Evolutionary conservation across 2,113 vertebrate species (phyloP).

Genomic region (Nyctereutes procyonoides): DNA sequence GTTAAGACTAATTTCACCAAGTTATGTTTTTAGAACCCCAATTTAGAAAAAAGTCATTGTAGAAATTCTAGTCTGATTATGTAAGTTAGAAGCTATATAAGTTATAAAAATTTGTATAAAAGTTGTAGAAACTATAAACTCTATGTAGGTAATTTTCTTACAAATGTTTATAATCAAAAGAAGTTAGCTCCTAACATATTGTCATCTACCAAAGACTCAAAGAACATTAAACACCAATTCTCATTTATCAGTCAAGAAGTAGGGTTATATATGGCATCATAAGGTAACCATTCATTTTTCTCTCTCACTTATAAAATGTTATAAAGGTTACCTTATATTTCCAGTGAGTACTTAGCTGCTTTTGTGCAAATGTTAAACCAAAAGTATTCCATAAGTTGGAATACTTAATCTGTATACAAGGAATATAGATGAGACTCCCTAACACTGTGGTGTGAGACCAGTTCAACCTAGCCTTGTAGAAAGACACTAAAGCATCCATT

Average conservation of each 20-base stretch:
- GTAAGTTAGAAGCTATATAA: not conserved
- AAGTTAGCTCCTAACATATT: not conserved
- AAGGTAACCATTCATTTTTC: slow-evolving; percentile 4
- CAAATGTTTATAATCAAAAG: slow-evolving; percentile 52
- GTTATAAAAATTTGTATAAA: not conserved
- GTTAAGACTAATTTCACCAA: slow-evolving; percentile 32
- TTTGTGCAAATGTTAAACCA: slow-evolving; percentile 37
- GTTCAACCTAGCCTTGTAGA: not conserved
- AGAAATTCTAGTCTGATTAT: slow-evolving; percentile 30
- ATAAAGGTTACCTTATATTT: not conserved
- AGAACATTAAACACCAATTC: not conserved
- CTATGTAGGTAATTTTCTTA: not conserved
- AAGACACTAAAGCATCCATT: not conserved
- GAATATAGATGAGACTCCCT: not conserved
- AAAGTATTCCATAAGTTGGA: not conserved
- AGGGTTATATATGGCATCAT: slow-evolving; percentile 4
- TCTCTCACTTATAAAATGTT: slow-evolving; percentile 18
- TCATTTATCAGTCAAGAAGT: slow-evolving; percentile 42
- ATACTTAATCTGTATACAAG: not conserved
- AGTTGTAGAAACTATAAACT: not conserved
- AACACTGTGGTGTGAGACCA: not conserved
- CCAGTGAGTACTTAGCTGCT: slow-evolving; percentile 6
- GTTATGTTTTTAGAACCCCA: slow-evolving; percentile 40
- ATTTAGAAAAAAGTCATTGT: slow-evolving; percentile 40
- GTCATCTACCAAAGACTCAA: slow-evolving; percentile 13